phyloP scores from a whole-genome alignment of 2,797 vertebrate genomes.

The Urophycis tenuis region DNA sequence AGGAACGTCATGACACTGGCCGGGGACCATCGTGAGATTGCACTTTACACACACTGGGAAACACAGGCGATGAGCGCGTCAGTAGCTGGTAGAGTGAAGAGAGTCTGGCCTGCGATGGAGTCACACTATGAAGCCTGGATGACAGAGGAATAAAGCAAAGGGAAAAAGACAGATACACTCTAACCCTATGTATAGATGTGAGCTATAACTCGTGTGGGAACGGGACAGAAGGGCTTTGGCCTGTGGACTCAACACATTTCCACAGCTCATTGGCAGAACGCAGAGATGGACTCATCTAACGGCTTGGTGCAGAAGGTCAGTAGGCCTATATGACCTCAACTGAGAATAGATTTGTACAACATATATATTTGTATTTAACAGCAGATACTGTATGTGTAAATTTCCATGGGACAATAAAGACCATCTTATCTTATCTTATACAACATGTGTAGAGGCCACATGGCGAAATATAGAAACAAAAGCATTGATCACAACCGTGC shows the following conservation, averaged over 20 bases:
- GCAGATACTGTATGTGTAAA: too few species aligned
- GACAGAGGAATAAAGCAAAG: not conserved
- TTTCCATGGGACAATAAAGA: too few species aligned
- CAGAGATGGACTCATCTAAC: slow-evolving; percentile 31
- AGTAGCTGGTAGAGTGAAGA: not conserved
- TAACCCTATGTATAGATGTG: too few species aligned
- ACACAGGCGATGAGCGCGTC: too few species aligned
- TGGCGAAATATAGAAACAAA: not conserved
- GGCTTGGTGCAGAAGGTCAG: slow-evolving; percentile 54
- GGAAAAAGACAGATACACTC: too few species aligned
- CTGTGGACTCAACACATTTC: not conserved
- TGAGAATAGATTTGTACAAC: too few species aligned
- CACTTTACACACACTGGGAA: too few species aligned
- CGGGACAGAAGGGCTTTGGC: not conserved
- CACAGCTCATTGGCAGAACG: slow-evolving; percentile 35
- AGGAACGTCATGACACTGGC: not conserved
- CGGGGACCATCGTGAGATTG: too few species aligned
- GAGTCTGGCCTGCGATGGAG: not conserved
- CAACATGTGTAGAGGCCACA: not conserved
- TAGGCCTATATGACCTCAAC: slow-evolving; percentile 9
- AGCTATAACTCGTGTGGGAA: not conserved
- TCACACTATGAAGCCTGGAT: not conserved
- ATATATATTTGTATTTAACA: too few species aligned
- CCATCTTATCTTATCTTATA: too few species aligned
- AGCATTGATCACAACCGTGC: not conserved